These are phyloP conservation scores for Vireo griseus DNA, from an alignment of 2,797 vertebrate genomes.

Conservation along the genomic window DNA sequence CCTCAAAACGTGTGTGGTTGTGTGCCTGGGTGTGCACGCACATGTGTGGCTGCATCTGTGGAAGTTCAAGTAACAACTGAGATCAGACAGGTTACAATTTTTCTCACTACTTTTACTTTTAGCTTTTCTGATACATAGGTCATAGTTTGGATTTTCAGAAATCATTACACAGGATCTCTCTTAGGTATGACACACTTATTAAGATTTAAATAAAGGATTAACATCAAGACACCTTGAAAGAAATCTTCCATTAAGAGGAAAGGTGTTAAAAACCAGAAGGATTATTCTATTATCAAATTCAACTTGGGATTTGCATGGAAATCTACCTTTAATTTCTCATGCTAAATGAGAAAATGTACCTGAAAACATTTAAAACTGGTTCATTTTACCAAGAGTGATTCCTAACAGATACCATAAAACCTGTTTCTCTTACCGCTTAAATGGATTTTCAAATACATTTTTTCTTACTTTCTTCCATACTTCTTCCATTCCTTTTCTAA, in stretches of 20 bases:
- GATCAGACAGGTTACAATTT: not conserved
- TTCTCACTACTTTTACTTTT: not conserved
- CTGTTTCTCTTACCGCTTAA: not conserved
- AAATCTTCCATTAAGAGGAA: not conserved
- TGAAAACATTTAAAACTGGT: not conserved
- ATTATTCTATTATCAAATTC: not conserved
- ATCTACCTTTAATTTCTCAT: not conserved
- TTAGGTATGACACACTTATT: not conserved
- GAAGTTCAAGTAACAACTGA: not conserved
- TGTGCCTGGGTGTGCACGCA: fast-evolving
- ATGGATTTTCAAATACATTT: not conserved
- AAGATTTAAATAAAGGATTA: not conserved
- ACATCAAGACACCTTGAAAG: not conserved
- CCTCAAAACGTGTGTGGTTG: not conserved
- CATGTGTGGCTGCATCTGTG: not conserved
- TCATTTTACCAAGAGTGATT: not conserved
- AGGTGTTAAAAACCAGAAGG: not conserved
- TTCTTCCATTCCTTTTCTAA: not conserved
- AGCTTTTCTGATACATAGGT: not conserved
- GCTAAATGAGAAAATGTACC: not conserved
- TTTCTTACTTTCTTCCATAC: not conserved
- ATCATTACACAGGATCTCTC: not conserved
- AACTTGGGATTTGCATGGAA: not conserved
- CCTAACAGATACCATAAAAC: not conserved
- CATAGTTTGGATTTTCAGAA: not conserved